Conservation (phyloP, 2,888 invertebrate genomes). For the Taphrorychus bicolor region DNA sequence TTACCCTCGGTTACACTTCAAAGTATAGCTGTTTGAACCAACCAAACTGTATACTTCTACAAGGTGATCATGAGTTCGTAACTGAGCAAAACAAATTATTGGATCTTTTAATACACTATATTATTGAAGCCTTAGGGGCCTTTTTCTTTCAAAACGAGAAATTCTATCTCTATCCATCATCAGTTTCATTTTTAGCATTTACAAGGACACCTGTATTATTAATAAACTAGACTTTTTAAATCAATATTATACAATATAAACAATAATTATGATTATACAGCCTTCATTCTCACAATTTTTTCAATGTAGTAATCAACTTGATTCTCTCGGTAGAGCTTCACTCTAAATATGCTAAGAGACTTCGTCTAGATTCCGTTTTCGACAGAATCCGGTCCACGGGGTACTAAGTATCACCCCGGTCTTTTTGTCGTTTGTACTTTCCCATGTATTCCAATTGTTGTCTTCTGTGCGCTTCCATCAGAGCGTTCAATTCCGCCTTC, state of each 20-base stretch:
- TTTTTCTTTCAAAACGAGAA: no score
- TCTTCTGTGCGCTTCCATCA: constrained; percentile 62
- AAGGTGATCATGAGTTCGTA: no score
- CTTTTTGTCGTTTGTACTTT: constrained; percentile 49
- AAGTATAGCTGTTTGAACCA: no score
- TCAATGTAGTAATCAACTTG: constrained; percentile 39
- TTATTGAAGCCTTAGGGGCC: no score
- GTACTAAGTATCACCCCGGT: constrained; percentile 43
- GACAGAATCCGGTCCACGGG: constrained; percentile 48
- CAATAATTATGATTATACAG: constrained; percentile 58
- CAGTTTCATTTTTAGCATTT: no score
- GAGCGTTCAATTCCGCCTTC: constrained; percentile 64
- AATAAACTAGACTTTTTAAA: constrained; percentile 47
- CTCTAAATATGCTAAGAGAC: constrained; percentile 26
- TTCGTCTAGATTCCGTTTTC: neutral
- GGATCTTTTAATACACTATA: no score
- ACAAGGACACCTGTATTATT: no score
- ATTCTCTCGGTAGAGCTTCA: constrained; percentile 49
- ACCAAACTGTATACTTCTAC: no score
- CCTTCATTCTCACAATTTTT: constrained; percentile 56
- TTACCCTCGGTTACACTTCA: no score
- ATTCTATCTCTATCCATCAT: no score
- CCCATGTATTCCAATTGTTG: constrained; percentile 62
- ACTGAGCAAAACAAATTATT: no score
- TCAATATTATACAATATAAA: constrained; percentile 58